These are phyloP conservation scores for Hylomyscus alleni DNA, from an alignment of 2,797 vertebrate species.

Conservation along the genomic window DNA sequence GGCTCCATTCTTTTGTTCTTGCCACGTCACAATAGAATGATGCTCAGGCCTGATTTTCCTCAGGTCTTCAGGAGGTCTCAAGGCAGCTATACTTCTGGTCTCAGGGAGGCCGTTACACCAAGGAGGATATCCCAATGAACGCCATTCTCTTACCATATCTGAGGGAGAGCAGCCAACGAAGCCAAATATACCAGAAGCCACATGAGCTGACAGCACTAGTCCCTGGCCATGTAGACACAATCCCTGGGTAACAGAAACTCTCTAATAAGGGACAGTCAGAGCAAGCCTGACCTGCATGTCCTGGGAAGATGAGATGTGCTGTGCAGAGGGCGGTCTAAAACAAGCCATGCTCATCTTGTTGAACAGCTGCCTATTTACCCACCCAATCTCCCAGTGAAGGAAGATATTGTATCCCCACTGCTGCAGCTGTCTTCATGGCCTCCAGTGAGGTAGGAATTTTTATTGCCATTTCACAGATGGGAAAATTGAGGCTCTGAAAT, in stretches of 20 bases:
- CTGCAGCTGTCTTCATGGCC: neutral
- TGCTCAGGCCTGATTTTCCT: constrained; percentile 16
- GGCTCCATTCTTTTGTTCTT: neutral
- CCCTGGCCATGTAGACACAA: neutral
- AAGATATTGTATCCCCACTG: neutral
- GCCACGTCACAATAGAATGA: neutral
- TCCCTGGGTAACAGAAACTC: neutral
- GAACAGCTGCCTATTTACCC: neutral
- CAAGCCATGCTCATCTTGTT: neutral
- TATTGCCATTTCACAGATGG: constrained; percentile 10
- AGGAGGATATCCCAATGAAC: neutral
- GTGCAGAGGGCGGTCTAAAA: neutral
- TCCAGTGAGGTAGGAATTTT: neutral
- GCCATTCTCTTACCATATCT: neutral
- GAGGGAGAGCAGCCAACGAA: neutral
- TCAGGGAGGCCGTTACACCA: constrained; percentile 30
- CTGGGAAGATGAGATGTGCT: neutral
- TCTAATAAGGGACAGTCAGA: neutral
- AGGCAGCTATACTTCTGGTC: neutral
- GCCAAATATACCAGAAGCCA: constrained; percentile 17
- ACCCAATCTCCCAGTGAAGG: constrained; percentile 21
- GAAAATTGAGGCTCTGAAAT: constrained; percentile 32
- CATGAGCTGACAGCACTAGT: neutral
- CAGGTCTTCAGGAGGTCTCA: neutral
- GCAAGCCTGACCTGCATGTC: neutral